phyloP scores from a whole-genome alignment of 2,113 vertebrate species.

The Phrynosoma platyrhinos region DNA sequence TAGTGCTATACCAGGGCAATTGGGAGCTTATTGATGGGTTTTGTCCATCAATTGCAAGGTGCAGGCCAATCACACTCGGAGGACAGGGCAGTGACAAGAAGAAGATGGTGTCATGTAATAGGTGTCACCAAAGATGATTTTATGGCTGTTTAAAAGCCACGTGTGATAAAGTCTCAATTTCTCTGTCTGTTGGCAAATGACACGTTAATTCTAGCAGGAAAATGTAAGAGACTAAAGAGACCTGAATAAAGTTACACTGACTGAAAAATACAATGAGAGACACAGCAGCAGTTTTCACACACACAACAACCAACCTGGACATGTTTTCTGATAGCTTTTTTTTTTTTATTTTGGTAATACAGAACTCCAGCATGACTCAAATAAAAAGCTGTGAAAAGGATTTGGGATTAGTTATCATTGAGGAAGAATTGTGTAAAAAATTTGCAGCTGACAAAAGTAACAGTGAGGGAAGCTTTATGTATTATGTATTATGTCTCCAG shows the following conservation, averaged over 20 bases:
- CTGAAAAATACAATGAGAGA: conserved; percentile 33
- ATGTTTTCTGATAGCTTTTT: conserved; percentile 52
- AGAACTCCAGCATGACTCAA: conserved; percentile 62
- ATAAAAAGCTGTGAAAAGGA: conserved; percentile 67
- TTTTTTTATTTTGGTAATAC: conserved; percentile 63
- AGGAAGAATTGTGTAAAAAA: conserved; percentile 61
- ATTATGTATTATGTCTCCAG: conserved; percentile 60
- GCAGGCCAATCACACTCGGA: too few relatives aligned
- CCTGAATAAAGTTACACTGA: conserved; percentile 31
- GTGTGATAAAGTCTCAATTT: conserved; percentile 1
- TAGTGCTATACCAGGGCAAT: too few relatives aligned
- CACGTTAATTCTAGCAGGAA: conserved; percentile 46
- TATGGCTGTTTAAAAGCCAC: too few relatives aligned
- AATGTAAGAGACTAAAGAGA: conserved; percentile 45
- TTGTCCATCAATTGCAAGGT: too few relatives aligned
- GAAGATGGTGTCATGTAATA: too few relatives aligned
- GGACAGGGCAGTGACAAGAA: too few relatives aligned
- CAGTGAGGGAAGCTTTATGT: conserved; percentile 32
- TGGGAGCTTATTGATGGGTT: too few relatives aligned
- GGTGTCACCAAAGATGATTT: too few relatives aligned
- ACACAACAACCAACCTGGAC: background rate
- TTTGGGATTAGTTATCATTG: conserved; percentile 67
- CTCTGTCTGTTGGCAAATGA: conserved; percentile 39
- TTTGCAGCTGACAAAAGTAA: conserved; percentile 66
- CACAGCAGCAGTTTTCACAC: background rate